phyloP scores from a whole-genome alignment of 1,140 invertebrate genomes.

The Drepana arcuata region DNA sequence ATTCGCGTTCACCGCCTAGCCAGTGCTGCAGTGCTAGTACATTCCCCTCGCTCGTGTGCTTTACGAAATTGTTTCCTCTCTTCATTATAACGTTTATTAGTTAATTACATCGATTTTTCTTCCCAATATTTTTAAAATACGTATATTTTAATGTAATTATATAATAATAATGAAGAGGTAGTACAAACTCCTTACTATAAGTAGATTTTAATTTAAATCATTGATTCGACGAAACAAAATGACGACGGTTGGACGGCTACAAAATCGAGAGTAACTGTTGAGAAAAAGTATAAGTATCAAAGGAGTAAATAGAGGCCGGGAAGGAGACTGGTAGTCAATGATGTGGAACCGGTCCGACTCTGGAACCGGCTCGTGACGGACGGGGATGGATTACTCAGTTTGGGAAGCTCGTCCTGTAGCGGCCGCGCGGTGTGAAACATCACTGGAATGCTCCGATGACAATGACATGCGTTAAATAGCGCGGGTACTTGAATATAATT shows the following conservation, averaged over 20 bases:
- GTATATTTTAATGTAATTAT: no score
- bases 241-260: constrained; percentile 22
- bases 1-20: constrained; percentile 46
- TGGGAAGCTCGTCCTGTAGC: constrained; percentile 32
- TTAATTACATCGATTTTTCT: no score
- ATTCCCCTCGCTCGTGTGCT: constrained; percentile 43
- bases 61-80: constrained; percentile 51
- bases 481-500: no score
- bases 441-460: no score
- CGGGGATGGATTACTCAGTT: constrained; percentile 57
- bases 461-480: no score
- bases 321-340: constrained; percentile 59
- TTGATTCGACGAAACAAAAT: constrained; percentile 11
- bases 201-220: no score
- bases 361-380: constrained; percentile 52
- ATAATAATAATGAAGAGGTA: no score
- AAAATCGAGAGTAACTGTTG: constrained; percentile 57
- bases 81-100: no score
- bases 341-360: constrained; percentile 59
- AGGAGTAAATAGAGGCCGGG: constrained; percentile 37
- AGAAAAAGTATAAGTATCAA: constrained; percentile 38
- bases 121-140: no score
- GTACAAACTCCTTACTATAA: no score
- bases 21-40: constrained; percentile 47
- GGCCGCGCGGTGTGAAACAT: constrained; percentile 22